Percentiles rank a stretch among this genome's conserved stretches.
phyloP scores from a whole-genome alignment of 35 echinoderm and acorn worm species.

The Ophioderma brevispina region DNA sequence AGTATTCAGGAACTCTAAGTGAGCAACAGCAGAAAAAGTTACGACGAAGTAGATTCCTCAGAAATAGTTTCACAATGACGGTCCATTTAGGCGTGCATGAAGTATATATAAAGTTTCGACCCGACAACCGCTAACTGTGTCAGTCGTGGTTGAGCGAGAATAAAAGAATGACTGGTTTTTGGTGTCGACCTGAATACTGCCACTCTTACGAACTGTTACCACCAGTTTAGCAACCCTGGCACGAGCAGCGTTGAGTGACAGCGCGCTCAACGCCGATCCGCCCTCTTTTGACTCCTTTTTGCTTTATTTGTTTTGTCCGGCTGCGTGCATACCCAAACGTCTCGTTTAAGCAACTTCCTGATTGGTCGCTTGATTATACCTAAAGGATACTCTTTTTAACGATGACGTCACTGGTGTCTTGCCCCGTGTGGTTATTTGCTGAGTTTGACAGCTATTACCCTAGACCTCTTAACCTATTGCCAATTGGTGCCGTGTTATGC shows the following conservation, averaged over 20 bases:
- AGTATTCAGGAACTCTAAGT: too few relatives aligned
- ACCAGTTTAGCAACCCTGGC: background rate
- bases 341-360: background rate
- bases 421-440: slow-evolving; percentile 1
- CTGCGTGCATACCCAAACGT: background rate
- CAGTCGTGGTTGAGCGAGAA: background rate
- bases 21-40: background rate
- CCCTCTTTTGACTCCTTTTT: slow-evolving; percentile 24
- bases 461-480: background rate
- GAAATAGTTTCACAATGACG: background rate
- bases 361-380: slow-evolving; percentile 6
- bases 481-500: background rate
- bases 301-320: slow-evolving; percentile 49
- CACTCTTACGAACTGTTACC: background rate
- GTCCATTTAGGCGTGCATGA: background rate
- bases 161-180: slow-evolving; percentile 6
- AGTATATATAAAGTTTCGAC: background rate
- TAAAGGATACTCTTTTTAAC: background rate
- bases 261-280: slow-evolving; percentile 10
- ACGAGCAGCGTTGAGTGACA: slow-evolving; percentile 31
- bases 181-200: background rate
- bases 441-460: slow-evolving; percentile 7
- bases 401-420: slow-evolving; percentile 21
- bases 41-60: background rate
- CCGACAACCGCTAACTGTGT: background rate